Evolutionary conservation across 2,113 vertebrate species (phyloP), one percentile per base, ranked within the genome.

Genomic region (Sceloporus undulatus): DNA sequence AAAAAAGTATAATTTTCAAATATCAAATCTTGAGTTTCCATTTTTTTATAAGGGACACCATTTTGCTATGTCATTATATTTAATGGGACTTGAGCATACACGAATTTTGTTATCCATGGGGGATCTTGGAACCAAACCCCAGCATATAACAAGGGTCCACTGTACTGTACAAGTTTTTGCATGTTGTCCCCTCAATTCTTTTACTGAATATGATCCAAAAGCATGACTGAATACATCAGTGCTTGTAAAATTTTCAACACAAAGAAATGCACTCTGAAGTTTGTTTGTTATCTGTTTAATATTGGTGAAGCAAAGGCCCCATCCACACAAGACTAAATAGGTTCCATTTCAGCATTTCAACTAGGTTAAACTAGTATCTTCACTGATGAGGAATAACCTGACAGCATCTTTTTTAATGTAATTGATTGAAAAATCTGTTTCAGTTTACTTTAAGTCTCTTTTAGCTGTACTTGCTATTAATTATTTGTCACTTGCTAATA

Each of bases 331-430:
- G 10, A 65, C 54, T 87, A 75, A 42, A 0, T 14, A 4, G n/a
- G 71, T 87, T 40, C 8, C 29, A 56, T 92, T 93, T 89, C 86
- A 85, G 29, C 82, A 92, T 74, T 86, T 79, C 59, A 62, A 2
- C 59, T 62, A 1, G 18, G 59, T 62, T 42, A 76, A n/a, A 54
- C 2, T 81, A 85, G 71, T 42, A 88, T 89, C 23, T 77, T 74
- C 89, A 48, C 54, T 81, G 62, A 84, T 16, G 82, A 83, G 65
- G 86, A 90, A 85, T 86, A 91, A 78, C 18, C 10, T 88, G 29
- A 48, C 91, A 86, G 42, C 88, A 21, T 89, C 65, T 52, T 92
- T 88, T 91, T 87, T 85, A 21, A 79, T 91, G 65, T 25, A 71
- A 6, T 74, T 92, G 85, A 68, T 16, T 85, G 62, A 13, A 82